phyloP scores from a whole-genome alignment of 1,140 invertebrate genomes.

The Bombus pyrosoma region DNA sequence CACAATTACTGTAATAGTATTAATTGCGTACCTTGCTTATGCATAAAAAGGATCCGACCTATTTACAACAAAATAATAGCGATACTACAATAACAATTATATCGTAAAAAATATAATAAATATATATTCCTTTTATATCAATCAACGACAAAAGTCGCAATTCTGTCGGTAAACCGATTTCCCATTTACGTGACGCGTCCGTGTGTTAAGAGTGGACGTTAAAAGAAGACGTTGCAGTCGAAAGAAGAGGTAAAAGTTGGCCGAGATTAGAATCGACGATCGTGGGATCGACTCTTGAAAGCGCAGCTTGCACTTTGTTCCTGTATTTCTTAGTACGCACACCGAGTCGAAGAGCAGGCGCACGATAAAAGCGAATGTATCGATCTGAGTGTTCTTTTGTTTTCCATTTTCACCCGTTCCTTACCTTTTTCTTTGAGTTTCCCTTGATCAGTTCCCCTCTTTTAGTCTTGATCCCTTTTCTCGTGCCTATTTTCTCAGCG shows the following conservation, averaged over 20 bases:
- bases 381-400: constrained; percentile 51
- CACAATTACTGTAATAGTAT: too few relatives aligned
- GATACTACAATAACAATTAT: too few relatives aligned
- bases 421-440: neutral
- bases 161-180: too few relatives aligned
- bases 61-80: too few relatives aligned
- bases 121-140: too few relatives aligned
- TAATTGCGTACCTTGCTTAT: too few relatives aligned
- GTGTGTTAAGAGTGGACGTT: neutral
- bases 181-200: too few relatives aligned
- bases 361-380: constrained; percentile 56
- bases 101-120: too few relatives aligned
- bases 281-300: constrained; percentile 23
- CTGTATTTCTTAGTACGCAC: constrained; percentile 13
- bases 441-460: neutral
- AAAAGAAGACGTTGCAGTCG: neutral
- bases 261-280: constrained; percentile 54
- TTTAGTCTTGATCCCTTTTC: constrained; percentile 2
- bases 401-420: constrained; percentile 10
- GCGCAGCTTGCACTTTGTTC: constrained; percentile 28
- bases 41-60: too few relatives aligned
- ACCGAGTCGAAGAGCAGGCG: constrained; percentile 46
- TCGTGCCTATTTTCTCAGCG: neutral
- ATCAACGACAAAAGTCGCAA: too few relatives aligned
- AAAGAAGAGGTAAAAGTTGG: constrained; percentile 37